phyloP scores from a whole-genome alignment of 2,113 vertebrate genomes.

The Melanerpes formicivorus region DNA sequence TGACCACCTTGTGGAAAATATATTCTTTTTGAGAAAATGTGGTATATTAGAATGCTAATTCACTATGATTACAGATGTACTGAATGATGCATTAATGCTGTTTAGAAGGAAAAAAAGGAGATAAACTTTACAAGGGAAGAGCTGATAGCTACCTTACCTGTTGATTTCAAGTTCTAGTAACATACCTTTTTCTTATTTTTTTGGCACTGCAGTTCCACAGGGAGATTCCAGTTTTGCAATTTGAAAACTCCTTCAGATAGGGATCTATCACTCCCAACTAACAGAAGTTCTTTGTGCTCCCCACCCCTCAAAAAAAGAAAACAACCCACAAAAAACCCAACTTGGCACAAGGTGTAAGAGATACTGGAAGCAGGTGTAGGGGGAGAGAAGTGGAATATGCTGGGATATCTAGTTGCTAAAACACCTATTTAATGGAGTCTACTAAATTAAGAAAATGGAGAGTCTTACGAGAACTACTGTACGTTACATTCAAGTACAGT shows the following conservation, averaged over 20 bases:
- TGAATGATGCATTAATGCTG: not conserved
- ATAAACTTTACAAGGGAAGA: not conserved
- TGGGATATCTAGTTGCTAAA: not conserved
- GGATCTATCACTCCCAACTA: not conserved
- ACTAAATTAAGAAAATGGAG: not conserved
- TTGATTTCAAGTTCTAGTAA: not conserved
- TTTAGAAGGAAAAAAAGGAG: not conserved
- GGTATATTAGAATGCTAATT: not conserved
- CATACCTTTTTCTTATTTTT: not conserved
- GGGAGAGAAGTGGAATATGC: not conserved
- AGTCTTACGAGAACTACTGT: not conserved
- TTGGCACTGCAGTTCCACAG: not conserved
- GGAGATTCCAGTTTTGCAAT: not conserved
- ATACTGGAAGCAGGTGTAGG: not conserved
- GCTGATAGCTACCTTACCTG: not conserved
- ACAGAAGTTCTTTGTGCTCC: not conserved
- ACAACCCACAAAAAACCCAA: not conserved
- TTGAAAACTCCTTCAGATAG: not conserved
- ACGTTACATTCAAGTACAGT: not conserved
- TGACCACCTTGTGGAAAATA: not conserved
- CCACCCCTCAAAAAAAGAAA: not conserved
- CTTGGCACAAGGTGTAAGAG: not conserved
- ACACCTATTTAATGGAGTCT: not conserved
- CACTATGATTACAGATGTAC: not conserved
- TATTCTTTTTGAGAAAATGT: not conserved